Evolutionary conservation across 2,113 vertebrate species (phyloP).

Genomic region (Anarhynchus alexandrinus): DNA sequence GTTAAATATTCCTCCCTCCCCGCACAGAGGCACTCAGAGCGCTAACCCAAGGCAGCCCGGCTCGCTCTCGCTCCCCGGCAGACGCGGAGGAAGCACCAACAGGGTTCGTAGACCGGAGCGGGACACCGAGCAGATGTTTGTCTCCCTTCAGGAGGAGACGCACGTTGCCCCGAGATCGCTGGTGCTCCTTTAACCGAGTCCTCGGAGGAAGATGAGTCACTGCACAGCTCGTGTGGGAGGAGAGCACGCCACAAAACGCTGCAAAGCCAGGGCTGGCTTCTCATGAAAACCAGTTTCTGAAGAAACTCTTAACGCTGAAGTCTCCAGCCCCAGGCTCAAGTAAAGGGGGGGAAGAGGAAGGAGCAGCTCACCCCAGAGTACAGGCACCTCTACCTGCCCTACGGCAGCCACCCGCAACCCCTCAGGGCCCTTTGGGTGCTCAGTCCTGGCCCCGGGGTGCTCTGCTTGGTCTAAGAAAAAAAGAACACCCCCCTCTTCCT

Average conservation of each 20-base stretch:
- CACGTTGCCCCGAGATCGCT: background rate
- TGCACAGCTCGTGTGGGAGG: conserved; percentile 14
- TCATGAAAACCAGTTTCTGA: background rate
- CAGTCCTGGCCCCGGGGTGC: background rate
- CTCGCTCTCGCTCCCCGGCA: background rate
- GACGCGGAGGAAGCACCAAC: accelerated
- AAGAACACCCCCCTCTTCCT: no score
- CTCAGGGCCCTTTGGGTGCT: background rate
- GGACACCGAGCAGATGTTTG: background rate
- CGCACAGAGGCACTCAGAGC: accelerated
- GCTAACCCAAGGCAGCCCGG: background rate
- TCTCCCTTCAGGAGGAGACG: background rate
- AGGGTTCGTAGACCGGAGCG: background rate
- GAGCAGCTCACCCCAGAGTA: background rate
- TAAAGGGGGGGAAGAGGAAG: background rate
- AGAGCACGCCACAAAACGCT: background rate
- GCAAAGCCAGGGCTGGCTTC: background rate
- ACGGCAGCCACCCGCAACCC: accelerated
- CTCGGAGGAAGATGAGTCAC: conserved; percentile 39
- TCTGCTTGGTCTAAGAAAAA: no score
- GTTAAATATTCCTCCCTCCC: background rate
- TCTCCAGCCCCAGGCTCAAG: background rate
- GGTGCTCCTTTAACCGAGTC: background rate
- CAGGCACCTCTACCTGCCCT: background rate
- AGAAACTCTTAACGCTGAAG: background rate